Evolutionary conservation across 2,113 vertebrate genomes (phyloP).

Genomic region (Melanotaenia duboulayi): DNA sequence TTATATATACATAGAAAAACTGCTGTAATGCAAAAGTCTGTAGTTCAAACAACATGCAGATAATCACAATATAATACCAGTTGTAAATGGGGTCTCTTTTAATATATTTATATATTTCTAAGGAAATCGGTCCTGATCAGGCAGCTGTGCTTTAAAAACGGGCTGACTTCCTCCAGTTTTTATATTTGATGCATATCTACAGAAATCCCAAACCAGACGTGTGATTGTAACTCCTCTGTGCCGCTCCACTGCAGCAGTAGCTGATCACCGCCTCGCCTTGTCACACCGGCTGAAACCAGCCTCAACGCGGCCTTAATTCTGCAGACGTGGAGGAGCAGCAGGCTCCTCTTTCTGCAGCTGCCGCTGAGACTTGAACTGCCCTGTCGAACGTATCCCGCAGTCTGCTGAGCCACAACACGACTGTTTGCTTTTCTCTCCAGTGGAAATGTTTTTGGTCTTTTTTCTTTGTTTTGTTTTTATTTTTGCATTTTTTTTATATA

Average conservation of each 20-base stretch:
- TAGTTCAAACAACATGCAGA: not conserved
- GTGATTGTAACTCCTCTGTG: constrained; percentile 68
- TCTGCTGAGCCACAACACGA: constrained; percentile 16
- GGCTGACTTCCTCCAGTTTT: not conserved
- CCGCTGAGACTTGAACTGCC: not conserved
- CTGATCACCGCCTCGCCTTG: constrained; percentile 60
- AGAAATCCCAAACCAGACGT: constrained; percentile 53
- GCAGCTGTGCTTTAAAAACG: constrained; percentile 31
- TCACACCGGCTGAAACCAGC: constrained; percentile 30
- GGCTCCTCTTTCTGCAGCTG: constrained; percentile 2
- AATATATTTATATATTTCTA: not conserved
- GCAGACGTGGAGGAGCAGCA: constrained; percentile 16
- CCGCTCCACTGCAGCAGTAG: constrained; percentile 49
- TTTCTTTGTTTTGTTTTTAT: too few relatives aligned
- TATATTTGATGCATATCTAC: constrained; percentile 12
- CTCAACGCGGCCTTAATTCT: constrained; percentile 42
- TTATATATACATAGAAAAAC: not conserved
- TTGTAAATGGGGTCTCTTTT: not conserved
- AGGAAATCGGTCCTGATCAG: constrained; percentile 1
- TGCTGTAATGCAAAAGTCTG: not conserved
- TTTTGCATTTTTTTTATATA: constrained; percentile 27
- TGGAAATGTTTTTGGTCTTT: not conserved
- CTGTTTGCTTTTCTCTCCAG: constrained; percentile 10
- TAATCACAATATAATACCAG: not conserved
- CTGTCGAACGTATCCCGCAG: constrained; percentile 7